These are phyloP conservation scores for Haliaeetus leucogaster DNA, from an alignment of 2,113 vertebrate genomes.

Conservation along the genomic window DNA sequence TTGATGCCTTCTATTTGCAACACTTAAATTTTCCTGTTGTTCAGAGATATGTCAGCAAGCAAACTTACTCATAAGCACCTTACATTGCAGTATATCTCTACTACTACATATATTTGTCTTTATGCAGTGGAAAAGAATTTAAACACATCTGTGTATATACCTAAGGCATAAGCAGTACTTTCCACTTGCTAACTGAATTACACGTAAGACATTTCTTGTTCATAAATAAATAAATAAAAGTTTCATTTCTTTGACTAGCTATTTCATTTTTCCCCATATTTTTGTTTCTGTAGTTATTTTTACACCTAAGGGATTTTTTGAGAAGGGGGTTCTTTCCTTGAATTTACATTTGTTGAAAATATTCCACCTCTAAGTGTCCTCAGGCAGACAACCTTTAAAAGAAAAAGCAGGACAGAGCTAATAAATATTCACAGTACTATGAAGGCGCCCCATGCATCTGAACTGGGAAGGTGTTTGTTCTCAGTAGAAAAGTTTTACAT, in stretches of 20 bases:
- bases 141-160: neutral
- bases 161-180: neutral
- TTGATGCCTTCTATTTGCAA: neutral
- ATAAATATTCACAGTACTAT: neutral
- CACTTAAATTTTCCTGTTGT: neutral
- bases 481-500: neutral
- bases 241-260: neutral
- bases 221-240: neutral
- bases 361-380: neutral
- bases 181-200: neutral
- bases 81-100: neutral
- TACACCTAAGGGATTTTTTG: neutral
- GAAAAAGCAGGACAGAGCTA: neutral
- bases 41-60: neutral
- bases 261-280: neutral
- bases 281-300: neutral
- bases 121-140: neutral
- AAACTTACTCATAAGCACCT: neutral
- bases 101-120: neutral
- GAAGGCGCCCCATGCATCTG: neutral
- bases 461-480: neutral
- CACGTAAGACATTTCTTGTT: neutral
- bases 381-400: neutral
- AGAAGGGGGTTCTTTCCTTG: neutral
- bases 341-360: neutral